Evolutionary conservation across 2,888 invertebrate genomes (phyloP).

Genomic region (Lucinisca nassula): DNA sequence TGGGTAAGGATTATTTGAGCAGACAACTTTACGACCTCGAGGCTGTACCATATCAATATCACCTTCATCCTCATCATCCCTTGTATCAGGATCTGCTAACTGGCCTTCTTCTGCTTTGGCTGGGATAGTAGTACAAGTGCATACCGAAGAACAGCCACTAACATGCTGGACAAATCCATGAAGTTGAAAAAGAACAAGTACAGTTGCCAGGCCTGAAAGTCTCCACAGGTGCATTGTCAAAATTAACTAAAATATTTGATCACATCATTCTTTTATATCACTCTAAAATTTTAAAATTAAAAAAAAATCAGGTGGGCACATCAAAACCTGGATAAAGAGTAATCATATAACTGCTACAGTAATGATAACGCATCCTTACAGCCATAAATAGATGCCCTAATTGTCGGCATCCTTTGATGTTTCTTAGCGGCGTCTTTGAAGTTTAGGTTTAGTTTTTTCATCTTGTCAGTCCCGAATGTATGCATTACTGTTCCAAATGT

Average conservation of each 20-base stretch:
- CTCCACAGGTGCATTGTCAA: background rate
- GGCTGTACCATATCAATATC: conserved; percentile 42
- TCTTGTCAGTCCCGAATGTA: background rate
- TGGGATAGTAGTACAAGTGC: conserved; percentile 62
- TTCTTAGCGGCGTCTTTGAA: conserved; percentile 46
- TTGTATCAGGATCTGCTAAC: background rate
- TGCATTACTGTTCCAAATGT: too few species aligned
- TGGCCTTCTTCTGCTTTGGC: conserved; percentile 46
- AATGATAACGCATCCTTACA: background rate
- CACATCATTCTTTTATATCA: too few species aligned
- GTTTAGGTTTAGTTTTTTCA: background rate
- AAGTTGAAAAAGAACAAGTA: conserved; percentile 15
- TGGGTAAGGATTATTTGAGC: conserved; percentile 74
- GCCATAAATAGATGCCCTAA: conserved; percentile 6
- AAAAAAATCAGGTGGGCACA: too few species aligned
- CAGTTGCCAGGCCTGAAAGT: background rate
- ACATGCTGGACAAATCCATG: conserved; percentile 19
- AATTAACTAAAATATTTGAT: too few species aligned
- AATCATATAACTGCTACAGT: too few species aligned
- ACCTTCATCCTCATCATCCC: conserved; percentile 39
- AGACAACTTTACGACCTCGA: conserved; percentile 75
- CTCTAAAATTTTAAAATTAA: too few species aligned
- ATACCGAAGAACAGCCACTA: conserved; percentile 53
- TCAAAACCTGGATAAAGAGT: too few species aligned
- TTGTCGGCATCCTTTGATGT: conserved; percentile 60